Evolutionary conservation across 2,113 vertebrate genomes (phyloP), one percentile per base, ranked within the genome.

Genomic region (Corythaixoides concolor): DNA sequence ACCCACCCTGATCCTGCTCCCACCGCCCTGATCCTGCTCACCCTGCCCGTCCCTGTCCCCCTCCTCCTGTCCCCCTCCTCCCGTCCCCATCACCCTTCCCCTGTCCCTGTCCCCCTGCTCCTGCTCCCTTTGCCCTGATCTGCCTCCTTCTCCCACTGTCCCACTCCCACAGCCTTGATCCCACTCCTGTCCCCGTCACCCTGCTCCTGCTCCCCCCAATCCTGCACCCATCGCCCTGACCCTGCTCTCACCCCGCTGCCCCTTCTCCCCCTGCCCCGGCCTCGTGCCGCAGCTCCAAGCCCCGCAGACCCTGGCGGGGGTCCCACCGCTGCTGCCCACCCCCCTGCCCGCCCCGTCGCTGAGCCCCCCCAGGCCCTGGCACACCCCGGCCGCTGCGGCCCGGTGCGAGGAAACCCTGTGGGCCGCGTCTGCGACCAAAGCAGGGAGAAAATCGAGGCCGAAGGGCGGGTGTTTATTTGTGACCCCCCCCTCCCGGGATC

Each of bases 191-290:
- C 5, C 56, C 56, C 32, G 22, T 17, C 23, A 4, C 60, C n/a
- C 35, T 39, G 19, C 6, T 35, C 35, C 50, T 32, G 21, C 23
- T 3, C 53, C 41, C 20, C 43, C 55, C n/a, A 22, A 2, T 35
- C 37, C 35, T 41, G 47, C 33, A n/a, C n/a, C n/a, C n/a, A n/a
- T n/a, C n/a, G n/a, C 30, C 19, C 56, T 22, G 22, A 6, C 41
- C 68, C 81, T 28, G 23, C 28, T 27, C 27, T 35, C 76, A 9
- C 7, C 30, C 3, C 33, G 6, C 15, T 14, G n/a, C 41, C 26
- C 39, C 60, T 12, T 24, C 12, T 58, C 35, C 21, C 73, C 2
- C 35, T 1, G 0, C 18, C 27, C 23, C 6, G 0, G 6, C 19
- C 37, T 5, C 1, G 1, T 5, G 6, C 4, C 2, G 13, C 43